A percentile compares a stretch with the other conserved stretches of the same genome.
These are phyloP conservation scores for Cantharis rufa DNA, from an alignment of 2,888 invertebrate genomes.

Conservation along the genomic window DNA sequence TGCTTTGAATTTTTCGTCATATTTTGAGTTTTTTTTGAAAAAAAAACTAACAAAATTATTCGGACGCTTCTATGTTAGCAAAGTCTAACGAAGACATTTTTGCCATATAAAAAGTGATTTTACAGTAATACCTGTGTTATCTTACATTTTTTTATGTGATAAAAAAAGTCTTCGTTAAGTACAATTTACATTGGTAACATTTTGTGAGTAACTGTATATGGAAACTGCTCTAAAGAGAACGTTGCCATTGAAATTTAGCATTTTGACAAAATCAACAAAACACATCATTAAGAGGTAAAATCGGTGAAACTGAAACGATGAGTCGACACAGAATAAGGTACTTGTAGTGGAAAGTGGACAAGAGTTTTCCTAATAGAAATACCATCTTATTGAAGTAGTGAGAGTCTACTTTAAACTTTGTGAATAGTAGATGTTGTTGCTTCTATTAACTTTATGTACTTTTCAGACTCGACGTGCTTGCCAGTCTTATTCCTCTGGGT, in stretches of 20 bases:
- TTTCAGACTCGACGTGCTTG: background rate
- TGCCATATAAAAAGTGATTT: no score
- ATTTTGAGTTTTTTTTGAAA: no score
- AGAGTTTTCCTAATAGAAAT: background rate
- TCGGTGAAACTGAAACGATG: background rate
- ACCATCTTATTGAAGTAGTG: background rate
- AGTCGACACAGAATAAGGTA: background rate
- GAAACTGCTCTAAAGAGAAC: background rate
- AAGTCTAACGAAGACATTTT: no score
- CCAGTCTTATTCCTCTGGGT: background rate
- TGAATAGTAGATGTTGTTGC: background rate
- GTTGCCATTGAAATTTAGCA: background rate
- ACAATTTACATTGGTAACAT: no score
- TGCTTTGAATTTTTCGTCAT: no score
- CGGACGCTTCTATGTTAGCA: no score
- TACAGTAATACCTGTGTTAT: no score
- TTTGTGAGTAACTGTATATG: no score
- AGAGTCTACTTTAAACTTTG: background rate
- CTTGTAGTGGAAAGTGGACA: background rate
- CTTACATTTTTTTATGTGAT: no score
- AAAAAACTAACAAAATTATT: no score
- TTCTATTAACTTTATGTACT: background rate
- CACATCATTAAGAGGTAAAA: background rate
- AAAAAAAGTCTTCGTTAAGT: no score
- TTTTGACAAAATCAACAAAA: background rate